phyloP scores from a whole-genome alignment of 2,113 vertebrate species.

The Gasterosteus nipponicus region DNA sequence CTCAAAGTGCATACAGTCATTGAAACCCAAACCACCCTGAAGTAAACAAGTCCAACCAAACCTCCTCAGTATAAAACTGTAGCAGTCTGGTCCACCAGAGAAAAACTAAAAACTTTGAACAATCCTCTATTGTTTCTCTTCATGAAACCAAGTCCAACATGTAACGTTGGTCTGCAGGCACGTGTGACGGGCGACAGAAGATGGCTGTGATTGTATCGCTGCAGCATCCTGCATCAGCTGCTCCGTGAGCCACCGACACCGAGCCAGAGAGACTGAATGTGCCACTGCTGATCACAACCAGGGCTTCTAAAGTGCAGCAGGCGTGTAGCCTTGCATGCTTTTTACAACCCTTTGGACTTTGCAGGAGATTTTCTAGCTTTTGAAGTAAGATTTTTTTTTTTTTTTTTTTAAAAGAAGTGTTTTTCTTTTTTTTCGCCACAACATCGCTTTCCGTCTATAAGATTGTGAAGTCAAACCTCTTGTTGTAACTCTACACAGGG shows the following conservation, averaged over 20 bases:
- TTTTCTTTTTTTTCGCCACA: neutral
- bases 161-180: constrained; percentile 31
- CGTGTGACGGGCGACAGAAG: constrained; percentile 18
- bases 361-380: constrained; percentile 70
- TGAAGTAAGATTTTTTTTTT: constrained; percentile 56
- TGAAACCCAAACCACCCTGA: neutral
- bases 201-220: constrained; percentile 58
- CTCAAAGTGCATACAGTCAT: constrained; percentile 14
- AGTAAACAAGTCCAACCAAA: constrained; percentile 10
- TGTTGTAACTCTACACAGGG: constrained; percentile 25
- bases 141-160: constrained; percentile 7
- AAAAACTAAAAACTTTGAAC: neutral
- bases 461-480: constrained; percentile 37
- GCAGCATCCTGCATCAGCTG: constrained; percentile 52
- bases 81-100: constrained; percentile 1
- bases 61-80: neutral
- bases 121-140: constrained; percentile 4
- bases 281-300: constrained; percentile 55
- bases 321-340: constrained; percentile 63
- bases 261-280: constrained; percentile 61
- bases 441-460: constrained; percentile 16
- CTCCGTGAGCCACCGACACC: constrained; percentile 31
- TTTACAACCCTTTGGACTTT: constrained; percentile 59
- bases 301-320: constrained; percentile 63
- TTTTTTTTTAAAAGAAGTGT: constrained; percentile 47